Evolutionary conservation across 2,888 invertebrate genomes (phyloP), one percentile per base, ranked within the genome.

Genomic region (Spatulosminthurus flaviceps): DNA sequence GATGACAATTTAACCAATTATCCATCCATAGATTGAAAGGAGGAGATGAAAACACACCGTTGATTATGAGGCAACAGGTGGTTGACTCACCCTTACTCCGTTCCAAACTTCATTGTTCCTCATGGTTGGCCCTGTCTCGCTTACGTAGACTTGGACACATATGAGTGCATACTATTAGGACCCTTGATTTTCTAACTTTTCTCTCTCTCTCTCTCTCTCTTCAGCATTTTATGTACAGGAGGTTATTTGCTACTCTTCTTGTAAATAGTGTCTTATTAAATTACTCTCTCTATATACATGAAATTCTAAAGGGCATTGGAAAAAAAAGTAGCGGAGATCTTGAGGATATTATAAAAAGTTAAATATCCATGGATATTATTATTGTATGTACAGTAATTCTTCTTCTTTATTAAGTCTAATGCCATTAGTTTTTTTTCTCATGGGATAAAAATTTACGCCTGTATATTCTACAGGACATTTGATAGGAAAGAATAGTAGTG

Each of bases 1-100:
- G 72, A 79, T 79, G 79, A 79, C 79, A 76, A 79, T 79, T 71
- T 77, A 43, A 72, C 51, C 79, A 77, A 79, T 79, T 79, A 79
- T 66, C 64, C 61, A 41, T 67, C 73, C 67, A 79, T 79, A 60
- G 79, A 77, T 67, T 29, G 71, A 51, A 79, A 76, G 72, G 51
- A 77, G 66, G 66, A 61, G 66, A 64, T 28, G 70, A 66, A 79
- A 79, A 77, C 43, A 76, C 67, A 69, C 76, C 76, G 76, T 76
- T 76, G 24, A 69, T 42, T 66, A 67, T 76, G 76, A 66, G 75
- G 66, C 76, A 76, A 76, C 76, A 67, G 67, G 76, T 67, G 67
- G 76, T 76, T 67, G 67, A 67, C 76, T 76, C 69, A 69, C 76
- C 75, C 75, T 24, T n/a, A 41, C 64, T 28, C 67, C 29, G 67